These are phyloP conservation scores for Junonia oenone DNA, from an alignment of 2,888 invertebrate species.

Conservation along the genomic window DNA sequence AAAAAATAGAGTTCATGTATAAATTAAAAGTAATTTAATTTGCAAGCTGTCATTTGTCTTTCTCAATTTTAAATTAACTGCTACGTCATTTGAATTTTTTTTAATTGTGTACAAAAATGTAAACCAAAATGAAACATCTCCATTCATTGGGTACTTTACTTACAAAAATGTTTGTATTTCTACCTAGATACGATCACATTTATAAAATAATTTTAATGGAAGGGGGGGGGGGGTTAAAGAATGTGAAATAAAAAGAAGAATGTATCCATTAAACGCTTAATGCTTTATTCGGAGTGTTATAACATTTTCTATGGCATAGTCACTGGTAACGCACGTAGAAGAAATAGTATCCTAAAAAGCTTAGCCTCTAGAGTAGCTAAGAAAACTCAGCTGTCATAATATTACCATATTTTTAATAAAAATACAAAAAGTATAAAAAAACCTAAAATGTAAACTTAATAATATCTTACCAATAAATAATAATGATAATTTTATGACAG, in stretches of 20 bases:
- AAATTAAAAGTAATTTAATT: too few relatives aligned
- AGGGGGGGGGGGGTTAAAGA: too few relatives aligned
- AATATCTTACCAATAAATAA: not conserved
- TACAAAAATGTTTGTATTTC: too few relatives aligned
- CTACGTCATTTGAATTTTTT: too few relatives aligned
- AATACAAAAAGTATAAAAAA: not conserved
- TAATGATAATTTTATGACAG: constrained; percentile 1
- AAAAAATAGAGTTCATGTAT: too few relatives aligned
- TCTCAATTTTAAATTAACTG: too few relatives aligned
- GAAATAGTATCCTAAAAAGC: constrained; percentile 43
- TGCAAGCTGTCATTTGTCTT: too few relatives aligned
- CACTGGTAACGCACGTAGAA: constrained; percentile 71
- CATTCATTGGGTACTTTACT: not conserved
- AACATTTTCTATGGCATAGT: constrained; percentile 76
- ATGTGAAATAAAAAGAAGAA: constrained; percentile 35
- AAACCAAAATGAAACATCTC: not conserved
- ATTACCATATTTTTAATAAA: constrained; percentile 10
- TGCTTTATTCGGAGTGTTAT: constrained; percentile 70
- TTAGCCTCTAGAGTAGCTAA: constrained; percentile 54
- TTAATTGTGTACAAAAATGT: too few relatives aligned
- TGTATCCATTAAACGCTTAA: constrained; percentile 53
- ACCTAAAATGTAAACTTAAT: not conserved
- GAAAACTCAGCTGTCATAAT: constrained; percentile 11
- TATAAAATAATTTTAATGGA: not conserved
- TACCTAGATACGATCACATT: too few relatives aligned